phyloP scores from a whole-genome alignment of 2,888 invertebrate genomes.

The Polydrusus cervinus region DNA sequence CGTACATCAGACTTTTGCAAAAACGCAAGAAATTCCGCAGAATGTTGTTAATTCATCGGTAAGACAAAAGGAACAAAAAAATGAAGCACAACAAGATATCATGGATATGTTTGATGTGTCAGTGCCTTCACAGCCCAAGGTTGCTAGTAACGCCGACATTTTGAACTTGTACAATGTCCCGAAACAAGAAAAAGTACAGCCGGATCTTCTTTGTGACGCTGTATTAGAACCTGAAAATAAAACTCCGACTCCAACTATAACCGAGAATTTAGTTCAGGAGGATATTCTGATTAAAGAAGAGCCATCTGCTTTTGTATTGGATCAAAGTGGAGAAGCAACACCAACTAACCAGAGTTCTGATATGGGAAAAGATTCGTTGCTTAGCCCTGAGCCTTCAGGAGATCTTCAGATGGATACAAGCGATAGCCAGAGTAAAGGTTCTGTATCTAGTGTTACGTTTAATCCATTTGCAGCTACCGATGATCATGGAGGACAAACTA shows the following conservation, averaged over 20 bases:
- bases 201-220: slow-evolving; percentile 59
- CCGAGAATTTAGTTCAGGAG: slow-evolving; percentile 58
- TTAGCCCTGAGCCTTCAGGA: slow-evolving; percentile 65
- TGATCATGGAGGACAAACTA: slow-evolving; percentile 60
- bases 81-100: slow-evolving; percentile 59
- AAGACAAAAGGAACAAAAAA: slow-evolving; percentile 32
- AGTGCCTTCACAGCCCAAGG: slow-evolving; percentile 56
- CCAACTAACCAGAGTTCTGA: slow-evolving; percentile 43
- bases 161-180: slow-evolving; percentile 68
- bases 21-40: slow-evolving; percentile 13
- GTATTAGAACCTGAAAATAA: slow-evolving; percentile 54
- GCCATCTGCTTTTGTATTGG: not conserved
- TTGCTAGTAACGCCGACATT: slow-evolving; percentile 69
- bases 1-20: not conserved
- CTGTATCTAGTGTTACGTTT: slow-evolving; percentile 69
- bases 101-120: slow-evolving; percentile 69
- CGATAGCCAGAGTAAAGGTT: slow-evolving; percentile 69
- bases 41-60: slow-evolving; percentile 7
- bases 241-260: slow-evolving; percentile 42
- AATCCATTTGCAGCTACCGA: slow-evolving; percentile 72
- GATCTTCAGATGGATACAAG: slow-evolving; percentile 70
- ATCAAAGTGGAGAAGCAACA: slow-evolving; percentile 58
- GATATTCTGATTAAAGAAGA: slow-evolving; percentile 42
- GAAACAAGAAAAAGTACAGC: slow-evolving; percentile 57
- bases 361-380: slow-evolving; percentile 39